phyloP scores from a whole-genome alignment of 2,888 invertebrate genomes.

The Xanthorhoe spadicearia region DNA sequence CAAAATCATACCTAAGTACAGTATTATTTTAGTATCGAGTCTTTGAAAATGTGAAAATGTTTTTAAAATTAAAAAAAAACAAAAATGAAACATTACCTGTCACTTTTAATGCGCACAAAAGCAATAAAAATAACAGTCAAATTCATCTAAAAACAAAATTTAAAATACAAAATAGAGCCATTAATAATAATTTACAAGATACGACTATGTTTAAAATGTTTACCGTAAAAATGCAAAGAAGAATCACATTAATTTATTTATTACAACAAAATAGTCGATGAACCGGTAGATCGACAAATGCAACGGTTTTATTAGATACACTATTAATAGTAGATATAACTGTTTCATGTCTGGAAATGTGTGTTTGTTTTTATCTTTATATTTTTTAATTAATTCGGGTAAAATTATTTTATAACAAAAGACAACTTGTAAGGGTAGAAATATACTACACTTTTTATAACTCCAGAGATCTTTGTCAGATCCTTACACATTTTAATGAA shows the following conservation, averaged over 20 bases:
- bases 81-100: not conserved
- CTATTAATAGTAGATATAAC: constrained; percentile 12
- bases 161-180: constrained; percentile 3
- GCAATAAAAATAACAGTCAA: not conserved
- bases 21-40: too few species aligned
- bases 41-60: not conserved
- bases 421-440: too few species aligned
- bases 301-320: constrained; percentile 16
- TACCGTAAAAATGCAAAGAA: constrained; percentile 12
- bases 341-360: not conserved
- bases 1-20: too few species aligned
- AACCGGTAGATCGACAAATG: constrained; percentile 18
- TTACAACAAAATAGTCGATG: constrained; percentile 6
- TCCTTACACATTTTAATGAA: too few species aligned
- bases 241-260: constrained; percentile 7
- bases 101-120: not conserved
- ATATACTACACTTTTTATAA: too few species aligned
- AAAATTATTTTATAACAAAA: too few species aligned
- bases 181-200: not conserved
- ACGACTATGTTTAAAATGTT: not conserved
- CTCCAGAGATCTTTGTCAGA: too few species aligned
- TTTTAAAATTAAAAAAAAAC: not conserved
- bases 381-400: too few species aligned
- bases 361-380: too few species aligned
- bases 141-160: not conserved